These are phyloP conservation scores for Corbicula japonica DNA, from an alignment of 2,888 invertebrate genomes.

Conservation along the genomic window DNA sequence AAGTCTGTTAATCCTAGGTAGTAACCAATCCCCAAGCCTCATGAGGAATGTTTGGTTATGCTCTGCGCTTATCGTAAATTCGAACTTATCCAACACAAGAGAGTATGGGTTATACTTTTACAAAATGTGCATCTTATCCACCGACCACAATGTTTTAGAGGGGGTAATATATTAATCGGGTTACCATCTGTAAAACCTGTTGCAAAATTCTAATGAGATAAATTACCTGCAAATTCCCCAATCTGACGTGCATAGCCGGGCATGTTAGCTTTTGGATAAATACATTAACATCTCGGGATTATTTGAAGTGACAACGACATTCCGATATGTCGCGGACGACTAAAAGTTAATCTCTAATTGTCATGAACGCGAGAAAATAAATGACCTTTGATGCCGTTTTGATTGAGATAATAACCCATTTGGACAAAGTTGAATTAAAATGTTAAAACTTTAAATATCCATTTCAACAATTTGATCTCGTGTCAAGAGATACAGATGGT, in stretches of 20 bases:
- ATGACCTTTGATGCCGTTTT: slow-evolving; percentile 38
- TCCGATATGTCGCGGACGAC: slow-evolving; percentile 20
- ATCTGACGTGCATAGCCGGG: slow-evolving; percentile 8
- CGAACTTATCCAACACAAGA: too few species aligned
- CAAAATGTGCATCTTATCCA: too few species aligned
- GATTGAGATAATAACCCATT: slow-evolving; percentile 28
- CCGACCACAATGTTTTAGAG: too few species aligned
- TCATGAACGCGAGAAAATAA: slow-evolving; percentile 48
- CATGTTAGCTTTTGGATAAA: slow-evolving; percentile 18
- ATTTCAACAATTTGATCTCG: slow-evolving; percentile 19
- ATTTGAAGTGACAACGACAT: slow-evolving; percentile 47
- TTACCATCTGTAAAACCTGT: too few species aligned
- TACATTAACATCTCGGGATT: slow-evolving; percentile 39
- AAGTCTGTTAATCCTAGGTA: too few species aligned
- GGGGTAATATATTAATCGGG: too few species aligned
- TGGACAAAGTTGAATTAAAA: slow-evolving; percentile 16
- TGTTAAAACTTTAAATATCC: slow-evolving; percentile 13
- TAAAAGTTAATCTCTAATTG: slow-evolving; percentile 40
- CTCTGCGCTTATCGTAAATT: too few species aligned
- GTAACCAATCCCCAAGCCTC: too few species aligned
- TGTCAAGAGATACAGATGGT: slow-evolving; percentile 29
- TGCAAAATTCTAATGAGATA: too few species aligned
- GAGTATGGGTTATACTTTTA: too few species aligned
- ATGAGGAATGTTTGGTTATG: too few species aligned
- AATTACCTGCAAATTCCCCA: slow-evolving; percentile 20